Evolutionary conservation across 2,797 vertebrate genomes (phyloP), one percentile per base, ranked within the genome.

Genomic region (Peromyscus attwateri): DNA sequence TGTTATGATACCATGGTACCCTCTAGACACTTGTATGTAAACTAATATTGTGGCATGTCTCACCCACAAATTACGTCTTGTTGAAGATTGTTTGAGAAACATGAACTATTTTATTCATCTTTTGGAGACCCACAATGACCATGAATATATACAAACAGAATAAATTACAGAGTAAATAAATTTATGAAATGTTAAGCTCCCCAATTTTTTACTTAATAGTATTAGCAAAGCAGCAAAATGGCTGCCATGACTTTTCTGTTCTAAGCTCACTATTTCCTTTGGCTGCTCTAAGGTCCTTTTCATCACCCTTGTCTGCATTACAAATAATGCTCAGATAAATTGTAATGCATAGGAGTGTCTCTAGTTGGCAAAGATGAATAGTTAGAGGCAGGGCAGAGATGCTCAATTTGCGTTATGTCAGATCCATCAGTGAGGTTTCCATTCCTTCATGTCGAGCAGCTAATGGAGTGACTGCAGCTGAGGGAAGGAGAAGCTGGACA

Each of bases 391-490:
- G 60, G 49, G 37, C 76, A 49, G 66, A 73, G 90, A 79, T 2
- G 25, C 71, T 85, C 89, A 25, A 21, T 40, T 71, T 70, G 60
- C 29, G 40, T 62, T 19, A 55, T 57, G 79, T 95, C 95, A 95
- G 79, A 80, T 66, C 66, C 95, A 94, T 87, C 92, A 2, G 52
- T 92, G 70, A 83, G 46, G 16, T 95, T 98, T 98, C 96, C 92
- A 70, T 89, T 90, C 62, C 96, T 90, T 97, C 82, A n/a, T 3
- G 10, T 25, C 19, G 62, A 94, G 95, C 80, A 91, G 73, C 71
- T 92, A 14, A 62, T 57, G 77, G 92, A 81, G 2, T 66, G 93
- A 94, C 31, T 71, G 96, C 88, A 92, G 88, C 92, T 37, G 85
- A 97, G 73, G 55, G 97, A 95, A 91, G 46, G 91, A 96, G 90